A percentile compares a stretch with the other conserved stretches of the same genome.
phyloP scores from a whole-genome alignment of 2,888 invertebrate species.

The Drosophila meridiana region DNA sequence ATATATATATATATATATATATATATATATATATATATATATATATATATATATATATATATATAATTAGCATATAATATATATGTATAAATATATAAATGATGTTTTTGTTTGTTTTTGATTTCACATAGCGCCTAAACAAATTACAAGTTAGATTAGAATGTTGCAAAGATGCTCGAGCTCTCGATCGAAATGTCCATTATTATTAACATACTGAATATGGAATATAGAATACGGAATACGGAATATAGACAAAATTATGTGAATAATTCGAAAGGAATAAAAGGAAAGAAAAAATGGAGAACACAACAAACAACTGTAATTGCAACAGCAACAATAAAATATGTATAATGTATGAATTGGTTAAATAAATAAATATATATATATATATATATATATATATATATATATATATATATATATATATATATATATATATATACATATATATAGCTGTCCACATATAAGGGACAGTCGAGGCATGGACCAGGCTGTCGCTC shows the following conservation, averaged over 20 bases:
- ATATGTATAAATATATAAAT: slow-evolving; percentile 21
- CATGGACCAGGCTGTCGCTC: background rate
- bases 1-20: slow-evolving; percentile 21
- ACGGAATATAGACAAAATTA: background rate
- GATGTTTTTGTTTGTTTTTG: slow-evolving; percentile 14
- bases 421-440: slow-evolving; percentile 33
- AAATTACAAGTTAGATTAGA: slow-evolving; percentile 44
- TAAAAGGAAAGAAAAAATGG: background rate
- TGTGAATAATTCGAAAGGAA: slow-evolving; percentile 1
- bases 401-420: background rate
- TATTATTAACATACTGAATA: background rate
- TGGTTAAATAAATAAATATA: slow-evolving; percentile 10
- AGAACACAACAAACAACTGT: slow-evolving; percentile 30
- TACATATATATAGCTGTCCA: slow-evolving; percentile 26
- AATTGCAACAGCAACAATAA: background rate
- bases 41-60: slow-evolving; percentile 40
- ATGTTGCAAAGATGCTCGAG: slow-evolving; percentile 61
- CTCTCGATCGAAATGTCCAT: slow-evolving; percentile 12
- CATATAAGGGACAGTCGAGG: slow-evolving; percentile 2
- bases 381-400: slow-evolving; percentile 9
- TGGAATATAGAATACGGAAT: no score
- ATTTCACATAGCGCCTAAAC: slow-evolving; percentile 58
- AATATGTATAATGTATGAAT: background rate
- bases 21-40: slow-evolving; percentile 18
- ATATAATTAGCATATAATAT: slow-evolving; percentile 17